These are phyloP conservation scores for Strigops habroptila DNA, from an alignment of 2,113 vertebrate species.

Conservation along the genomic window DNA sequence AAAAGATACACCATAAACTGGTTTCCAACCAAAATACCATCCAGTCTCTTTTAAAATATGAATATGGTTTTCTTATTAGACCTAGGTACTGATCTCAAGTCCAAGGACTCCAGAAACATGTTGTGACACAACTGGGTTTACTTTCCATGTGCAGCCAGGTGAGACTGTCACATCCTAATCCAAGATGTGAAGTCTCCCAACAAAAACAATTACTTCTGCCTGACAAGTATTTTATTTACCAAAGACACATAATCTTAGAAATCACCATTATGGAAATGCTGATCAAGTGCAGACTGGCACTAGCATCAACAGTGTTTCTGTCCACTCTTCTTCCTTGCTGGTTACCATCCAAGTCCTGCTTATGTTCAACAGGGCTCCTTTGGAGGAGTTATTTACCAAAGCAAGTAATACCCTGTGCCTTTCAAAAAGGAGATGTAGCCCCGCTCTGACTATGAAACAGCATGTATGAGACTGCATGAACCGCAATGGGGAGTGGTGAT, in stretches of 20 bases:
- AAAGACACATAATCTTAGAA: neutral
- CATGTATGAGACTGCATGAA: neutral
- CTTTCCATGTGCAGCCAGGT: neutral
- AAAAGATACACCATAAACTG: neutral
- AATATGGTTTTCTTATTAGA: neutral
- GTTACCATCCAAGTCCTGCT: neutral
- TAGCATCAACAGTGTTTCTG: neutral
- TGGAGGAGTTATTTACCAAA: neutral
- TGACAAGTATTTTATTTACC: neutral
- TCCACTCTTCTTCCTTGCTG: neutral
- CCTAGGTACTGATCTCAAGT: neutral
- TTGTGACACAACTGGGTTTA: neutral
- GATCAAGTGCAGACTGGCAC: neutral
- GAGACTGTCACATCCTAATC: neutral
- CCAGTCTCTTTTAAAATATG: neutral
- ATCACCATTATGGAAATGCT: neutral
- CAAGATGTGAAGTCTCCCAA: neutral
- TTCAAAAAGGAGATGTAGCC: neutral
- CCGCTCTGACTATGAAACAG: neutral
- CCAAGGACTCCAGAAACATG: neutral
- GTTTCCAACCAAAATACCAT: neutral
- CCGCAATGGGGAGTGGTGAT: neutral
- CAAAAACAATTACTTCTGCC: neutral
- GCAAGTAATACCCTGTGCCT: neutral
- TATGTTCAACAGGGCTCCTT: neutral